Base-by-base conservation (phyloP, 2,797 vertebrate genomes). In the Protonibea diacanthus region DNA sequence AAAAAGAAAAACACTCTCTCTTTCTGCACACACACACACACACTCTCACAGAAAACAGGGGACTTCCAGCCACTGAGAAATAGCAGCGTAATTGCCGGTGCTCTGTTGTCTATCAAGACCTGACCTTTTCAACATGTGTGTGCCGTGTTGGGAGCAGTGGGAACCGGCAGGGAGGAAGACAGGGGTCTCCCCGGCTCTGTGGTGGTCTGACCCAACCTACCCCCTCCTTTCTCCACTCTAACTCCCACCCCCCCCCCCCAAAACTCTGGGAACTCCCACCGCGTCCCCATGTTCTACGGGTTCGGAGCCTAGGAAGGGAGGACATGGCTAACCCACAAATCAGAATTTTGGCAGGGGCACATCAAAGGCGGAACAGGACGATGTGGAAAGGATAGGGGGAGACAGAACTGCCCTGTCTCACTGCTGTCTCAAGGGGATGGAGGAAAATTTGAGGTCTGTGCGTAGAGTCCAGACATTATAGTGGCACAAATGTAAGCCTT, bases 61-160 rank as follows among this genome's bases (percentile, higher is more conserved):
- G 92, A 94, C 93, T 94, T 95, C 93, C 93, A 94, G 89, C 74
- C 73, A 83, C 88, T 88, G 89, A 92, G 93, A 91, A 91, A 94
- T 94, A 90, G 87, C 91, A 89, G 85, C 23, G 38, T 94, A 95
- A 95, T 95, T 94, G 93, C 90, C 81, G 88, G 91, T 90, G 94
- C 94, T 95, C 94, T 95, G 94, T 93, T 94, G 93, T 94, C 94
- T 92, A 93, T 94, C 94, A 95, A 93, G 90, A 83, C 89, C 75
- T 93, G 91, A 94, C 91, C 94, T 94, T 94, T 93, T 88, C 87
- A 93, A 92, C 92, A 91, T 94, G 88, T 91, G 93, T 90, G 91
- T 80, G 85, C 78, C 82, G 81, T 82, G 86, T 88, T 66, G 81
- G 86, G 86, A 92, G 89, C 90, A 79, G 87, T 94, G 93, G 94